Conservation (phyloP, 2,797 vertebrate species). For the Pipistrellus pipistrellus region DNA sequence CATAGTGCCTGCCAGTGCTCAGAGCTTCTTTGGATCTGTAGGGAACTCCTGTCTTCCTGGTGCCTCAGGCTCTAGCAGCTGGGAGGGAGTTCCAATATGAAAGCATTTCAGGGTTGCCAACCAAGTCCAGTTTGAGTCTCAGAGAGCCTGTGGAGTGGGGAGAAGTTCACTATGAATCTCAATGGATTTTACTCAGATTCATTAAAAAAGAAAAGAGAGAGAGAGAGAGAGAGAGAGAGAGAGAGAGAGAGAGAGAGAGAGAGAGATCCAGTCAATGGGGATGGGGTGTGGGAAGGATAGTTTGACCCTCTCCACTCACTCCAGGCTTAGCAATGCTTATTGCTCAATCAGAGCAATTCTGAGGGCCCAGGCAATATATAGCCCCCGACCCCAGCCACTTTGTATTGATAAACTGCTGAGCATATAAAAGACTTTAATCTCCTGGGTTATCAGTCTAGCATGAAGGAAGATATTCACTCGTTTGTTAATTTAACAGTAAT, state of each 20-base stretch:
- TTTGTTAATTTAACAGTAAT: conserved; percentile 32
- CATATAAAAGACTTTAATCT: conserved; percentile 21
- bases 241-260: background rate
- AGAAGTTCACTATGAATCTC: conserved; percentile 43
- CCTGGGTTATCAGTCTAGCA: background rate
- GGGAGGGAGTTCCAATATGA: conserved; percentile 41
- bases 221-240: background rate
- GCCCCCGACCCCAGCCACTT: background rate
- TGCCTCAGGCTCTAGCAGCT: background rate
- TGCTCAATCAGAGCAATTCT: conserved; percentile 13
- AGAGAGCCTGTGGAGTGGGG: conserved; percentile 18
- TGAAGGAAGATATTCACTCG: conserved; percentile 9
- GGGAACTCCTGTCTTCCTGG: conserved; percentile 59
- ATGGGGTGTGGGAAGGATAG: background rate
- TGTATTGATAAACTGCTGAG: conserved; percentile 35
- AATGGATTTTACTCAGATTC: conserved; percentile 59
- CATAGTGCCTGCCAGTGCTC: conserved; percentile 12
- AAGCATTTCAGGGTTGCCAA: conserved; percentile 2
- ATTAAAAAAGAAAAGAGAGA: conserved; percentile 52
- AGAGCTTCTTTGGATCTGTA: conserved; percentile 54
- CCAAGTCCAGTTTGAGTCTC: conserved; percentile 15
- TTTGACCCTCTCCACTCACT: conserved; percentile 36
- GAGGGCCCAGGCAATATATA: background rate
- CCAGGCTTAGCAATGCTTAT: background rate
- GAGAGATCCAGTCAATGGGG: background rate